These are phyloP conservation scores for Hartigia nigra DNA, from an alignment of 2,888 invertebrate genomes.

Conservation along the genomic window DNA sequence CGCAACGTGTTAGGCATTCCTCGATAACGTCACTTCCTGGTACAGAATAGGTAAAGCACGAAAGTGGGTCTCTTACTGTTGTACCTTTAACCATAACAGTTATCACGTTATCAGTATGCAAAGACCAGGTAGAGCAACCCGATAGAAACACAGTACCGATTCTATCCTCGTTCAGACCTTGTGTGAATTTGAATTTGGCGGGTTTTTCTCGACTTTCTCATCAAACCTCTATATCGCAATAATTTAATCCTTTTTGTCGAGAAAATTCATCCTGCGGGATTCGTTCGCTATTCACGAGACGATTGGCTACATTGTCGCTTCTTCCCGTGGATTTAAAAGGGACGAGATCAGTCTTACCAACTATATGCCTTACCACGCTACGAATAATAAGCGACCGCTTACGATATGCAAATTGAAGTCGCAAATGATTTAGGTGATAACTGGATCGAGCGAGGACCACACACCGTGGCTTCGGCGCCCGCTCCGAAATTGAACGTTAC, in stretches of 20 bases:
- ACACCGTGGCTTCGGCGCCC: constrained; percentile 10
- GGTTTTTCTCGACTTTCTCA: background rate
- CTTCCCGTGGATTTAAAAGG: background rate
- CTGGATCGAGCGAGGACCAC: constrained; percentile 26
- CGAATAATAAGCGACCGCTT: constrained; percentile 10
- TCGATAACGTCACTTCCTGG: background rate
- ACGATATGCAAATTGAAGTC: constrained; percentile 21
- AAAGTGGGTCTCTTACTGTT: background rate
- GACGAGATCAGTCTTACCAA: background rate
- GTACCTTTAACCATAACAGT: background rate
- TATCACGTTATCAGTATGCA: background rate
- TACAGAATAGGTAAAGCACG: background rate
- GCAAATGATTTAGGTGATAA: constrained; percentile 21
- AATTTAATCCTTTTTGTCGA: background rate
- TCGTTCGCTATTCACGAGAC: background rate
- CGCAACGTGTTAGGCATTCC: background rate
- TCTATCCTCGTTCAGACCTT: background rate
- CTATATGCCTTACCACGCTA: background rate
- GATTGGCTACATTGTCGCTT: background rate
- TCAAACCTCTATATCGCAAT: background rate
- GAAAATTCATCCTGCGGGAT: background rate
- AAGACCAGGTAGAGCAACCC: background rate
- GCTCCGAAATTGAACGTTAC: constrained; percentile 33
- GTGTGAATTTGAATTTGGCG: background rate
- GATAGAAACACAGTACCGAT: background rate